Evolutionary conservation across 2,888 invertebrate species (phyloP).

Genomic region (Dermolepida albohirtum): DNA sequence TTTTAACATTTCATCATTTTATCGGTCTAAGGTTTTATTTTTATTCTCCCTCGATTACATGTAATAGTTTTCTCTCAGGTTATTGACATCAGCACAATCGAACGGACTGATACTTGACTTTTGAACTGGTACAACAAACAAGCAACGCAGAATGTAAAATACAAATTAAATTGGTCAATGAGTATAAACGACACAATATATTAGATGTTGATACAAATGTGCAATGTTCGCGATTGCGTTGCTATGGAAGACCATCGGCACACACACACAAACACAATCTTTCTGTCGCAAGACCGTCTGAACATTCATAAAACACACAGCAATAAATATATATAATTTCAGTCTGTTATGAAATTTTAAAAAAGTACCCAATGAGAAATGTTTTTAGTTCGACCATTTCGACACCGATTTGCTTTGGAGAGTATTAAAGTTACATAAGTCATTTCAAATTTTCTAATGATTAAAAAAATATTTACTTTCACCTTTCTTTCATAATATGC

Average conservation of each 20-base stretch:
- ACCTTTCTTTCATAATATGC: slow-evolving; percentile 37
- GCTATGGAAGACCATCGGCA: slow-evolving; percentile 7
- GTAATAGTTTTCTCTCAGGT: slow-evolving; percentile 22
- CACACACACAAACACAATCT: not conserved
- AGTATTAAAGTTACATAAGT: slow-evolving; percentile 21
- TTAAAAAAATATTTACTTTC: slow-evolving; percentile 35
- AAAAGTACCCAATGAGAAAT: slow-evolving; percentile 2
- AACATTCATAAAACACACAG: too few relatives aligned
- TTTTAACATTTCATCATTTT: slow-evolving; percentile 13
- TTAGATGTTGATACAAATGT: slow-evolving; percentile 3
- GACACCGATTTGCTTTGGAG: slow-evolving; percentile 20
- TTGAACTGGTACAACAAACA: slow-evolving; percentile 24
- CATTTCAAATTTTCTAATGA: slow-evolving; percentile 31
- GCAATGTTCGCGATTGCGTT: slow-evolving; percentile 15
- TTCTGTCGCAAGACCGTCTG: too few relatives aligned
- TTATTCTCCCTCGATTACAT: slow-evolving; percentile 8
- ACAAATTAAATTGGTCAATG: slow-evolving; percentile 20
- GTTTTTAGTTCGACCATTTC: slow-evolving; percentile 7
- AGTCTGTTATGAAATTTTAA: slow-evolving; percentile 11
- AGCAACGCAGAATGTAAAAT: not conserved
- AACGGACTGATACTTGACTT: slow-evolving; percentile 26
- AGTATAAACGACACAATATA: not conserved
- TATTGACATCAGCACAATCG: slow-evolving; percentile 27
- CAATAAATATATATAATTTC: not conserved
- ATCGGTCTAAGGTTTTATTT: slow-evolving; percentile 1